Percentiles rank a stretch among this genome's conserved stretches.
Evolutionary conservation across 2,113 vertebrate genomes (phyloP).

Genomic region (Uropsilus gracilis): DNA sequence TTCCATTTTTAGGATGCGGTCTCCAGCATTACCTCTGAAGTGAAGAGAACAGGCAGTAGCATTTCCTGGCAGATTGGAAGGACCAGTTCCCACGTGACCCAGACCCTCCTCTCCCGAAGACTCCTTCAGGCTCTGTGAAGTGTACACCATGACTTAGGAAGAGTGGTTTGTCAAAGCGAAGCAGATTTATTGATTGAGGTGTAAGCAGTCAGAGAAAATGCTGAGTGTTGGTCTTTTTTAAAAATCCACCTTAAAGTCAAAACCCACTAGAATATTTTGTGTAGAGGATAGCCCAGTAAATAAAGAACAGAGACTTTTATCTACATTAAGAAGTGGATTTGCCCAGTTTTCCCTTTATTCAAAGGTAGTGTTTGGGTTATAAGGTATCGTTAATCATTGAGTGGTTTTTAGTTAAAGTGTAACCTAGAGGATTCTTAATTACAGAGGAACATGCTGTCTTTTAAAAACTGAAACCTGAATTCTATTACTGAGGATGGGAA

Average conservation of each 20-base stretch:
- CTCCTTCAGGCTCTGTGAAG: not conserved
- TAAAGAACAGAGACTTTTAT: not conserved
- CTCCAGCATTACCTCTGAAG: not conserved
- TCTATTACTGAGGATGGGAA: not conserved
- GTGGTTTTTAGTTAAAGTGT: not conserved
- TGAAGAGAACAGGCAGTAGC: not conserved
- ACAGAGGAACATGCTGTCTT: not conserved
- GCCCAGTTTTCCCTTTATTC: not conserved
- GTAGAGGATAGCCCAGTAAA: not conserved
- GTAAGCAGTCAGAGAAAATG: conserved; percentile 14
- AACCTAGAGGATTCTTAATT: not conserved
- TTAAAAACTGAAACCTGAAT: not conserved
- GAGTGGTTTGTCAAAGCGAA: conserved; percentile 23
- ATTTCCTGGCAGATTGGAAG: not conserved
- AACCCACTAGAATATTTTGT: not conserved
- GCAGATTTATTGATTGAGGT: not conserved
- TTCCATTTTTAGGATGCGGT: not conserved
- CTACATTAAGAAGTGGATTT: not conserved
- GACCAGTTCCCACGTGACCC: not conserved
- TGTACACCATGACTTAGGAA: not conserved
- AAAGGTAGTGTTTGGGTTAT: not conserved
- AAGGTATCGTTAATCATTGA: not conserved
- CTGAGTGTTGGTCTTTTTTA: not conserved
- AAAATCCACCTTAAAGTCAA: conserved; percentile 24
- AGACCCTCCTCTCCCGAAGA: not conserved